Evolutionary conservation across 2,113 vertebrate genomes (phyloP), one percentile per base, ranked within the genome.

Genomic region (Nicator chloris): DNA sequence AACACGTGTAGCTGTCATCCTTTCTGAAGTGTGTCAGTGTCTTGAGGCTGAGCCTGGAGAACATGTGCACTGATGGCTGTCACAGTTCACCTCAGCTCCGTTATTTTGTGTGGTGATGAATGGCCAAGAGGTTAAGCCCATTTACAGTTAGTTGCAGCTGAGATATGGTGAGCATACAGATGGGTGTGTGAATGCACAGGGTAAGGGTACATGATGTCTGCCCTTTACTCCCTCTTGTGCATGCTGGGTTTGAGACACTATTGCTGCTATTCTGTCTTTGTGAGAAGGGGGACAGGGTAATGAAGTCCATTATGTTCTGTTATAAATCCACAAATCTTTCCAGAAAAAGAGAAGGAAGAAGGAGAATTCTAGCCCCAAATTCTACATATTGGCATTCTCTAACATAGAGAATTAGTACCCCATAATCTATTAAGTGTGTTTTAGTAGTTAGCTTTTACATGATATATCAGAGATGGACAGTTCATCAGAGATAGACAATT

Each of bases 171-270:
- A 28, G 28, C 17, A 31, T 47, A 5, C 3, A 7, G 31, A 6
- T 15, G 28, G 12, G 6, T 45, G 39, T 66, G 63, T 84, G 71
- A 70, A 6, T 50, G 44, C 53, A 21, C 35, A 18, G 44, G 9
- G 37, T 20, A 10, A 37, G 59, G 14, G 22, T 30, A 9, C 0
- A 0, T 54, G 11, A 8, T 63, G 8, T 54, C 39, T 93, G 53
- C 28, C 28, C 39, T 59, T 49, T 68, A 16, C 57, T 86, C 16
- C 30, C 35, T 70, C 13, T 37, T 26, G 33, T 53, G 9, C 21
- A 1, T 54, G 50, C 20, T n/a, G 47, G 64, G 35, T 30, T 68
- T 63, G 50, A 60, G 27, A 22, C 10, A 27, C 37, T 72, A 0
- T 23, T 92, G 51, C 44, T 89, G 1, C 51, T 84, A 0, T 66